phyloP scores from a whole-genome alignment of 1,140 invertebrate species.

The Drosophila kanapiae region DNA sequence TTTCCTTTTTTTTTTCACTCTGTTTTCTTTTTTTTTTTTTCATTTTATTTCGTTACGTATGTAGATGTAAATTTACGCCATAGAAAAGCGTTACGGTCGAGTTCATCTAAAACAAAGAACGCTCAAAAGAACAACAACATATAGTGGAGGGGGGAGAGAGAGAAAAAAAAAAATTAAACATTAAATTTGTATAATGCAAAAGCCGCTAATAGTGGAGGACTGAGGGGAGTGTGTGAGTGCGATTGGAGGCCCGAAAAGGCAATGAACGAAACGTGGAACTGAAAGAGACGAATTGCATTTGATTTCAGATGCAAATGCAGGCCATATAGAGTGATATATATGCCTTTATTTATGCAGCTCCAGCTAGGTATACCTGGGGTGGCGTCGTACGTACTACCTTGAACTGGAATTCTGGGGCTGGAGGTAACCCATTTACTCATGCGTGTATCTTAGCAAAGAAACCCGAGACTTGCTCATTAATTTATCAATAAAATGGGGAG shows the following conservation, averaged over 20 bases:
- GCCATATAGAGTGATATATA: slow-evolving; percentile 45
- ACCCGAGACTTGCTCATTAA: no score
- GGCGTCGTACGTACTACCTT: slow-evolving; percentile 40
- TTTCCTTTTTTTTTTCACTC: slow-evolving; percentile 8
- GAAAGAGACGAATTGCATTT: slow-evolving; percentile 77
- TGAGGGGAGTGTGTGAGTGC: slow-evolving; percentile 13
- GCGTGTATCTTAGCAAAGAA: background rate
- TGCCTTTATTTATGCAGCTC: slow-evolving; percentile 13
- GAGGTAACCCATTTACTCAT: slow-evolving; percentile 5
- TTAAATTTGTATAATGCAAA: slow-evolving; percentile 83
- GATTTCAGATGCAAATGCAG: slow-evolving; percentile 54
- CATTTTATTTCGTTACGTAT: slow-evolving; percentile 82
- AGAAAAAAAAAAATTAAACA: slow-evolving; percentile 80
- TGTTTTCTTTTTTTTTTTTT: slow-evolving; percentile 35
- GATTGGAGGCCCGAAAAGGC: slow-evolving; percentile 51
- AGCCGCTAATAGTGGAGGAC: slow-evolving; percentile 71
- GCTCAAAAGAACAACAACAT: slow-evolving; percentile 66
- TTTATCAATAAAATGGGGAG: background rate
- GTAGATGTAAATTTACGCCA: slow-evolving; percentile 84
- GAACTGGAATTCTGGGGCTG: slow-evolving; percentile 33
- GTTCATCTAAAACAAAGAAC: slow-evolving; percentile 84
- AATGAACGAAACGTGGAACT: slow-evolving; percentile 70
- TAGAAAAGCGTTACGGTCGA: slow-evolving; percentile 84
- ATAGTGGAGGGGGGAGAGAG: slow-evolving; percentile 1
- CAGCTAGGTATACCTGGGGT: background rate